Conservation (phyloP, 2,888 invertebrate genomes). For the Lochmaea crataegi region DNA sequence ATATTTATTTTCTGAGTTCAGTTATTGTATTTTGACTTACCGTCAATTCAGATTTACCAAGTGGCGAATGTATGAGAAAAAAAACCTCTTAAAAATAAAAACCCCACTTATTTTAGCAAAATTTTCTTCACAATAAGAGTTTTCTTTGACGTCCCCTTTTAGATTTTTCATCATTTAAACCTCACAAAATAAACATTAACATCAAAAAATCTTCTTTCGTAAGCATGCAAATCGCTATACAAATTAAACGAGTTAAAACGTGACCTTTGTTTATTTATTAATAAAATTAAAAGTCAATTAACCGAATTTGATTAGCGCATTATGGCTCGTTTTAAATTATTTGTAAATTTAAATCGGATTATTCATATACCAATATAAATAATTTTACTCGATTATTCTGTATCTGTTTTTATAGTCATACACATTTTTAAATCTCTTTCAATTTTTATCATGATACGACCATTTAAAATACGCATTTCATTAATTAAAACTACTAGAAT, state of each 20-base stretch:
- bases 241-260: conserved; percentile 26
- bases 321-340: conserved; percentile 34
- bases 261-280: conserved; percentile 31
- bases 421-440: conserved; percentile 3
- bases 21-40: too few relatives aligned
- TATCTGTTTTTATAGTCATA: conserved; percentile 10
- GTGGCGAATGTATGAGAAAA: too few relatives aligned
- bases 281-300: conserved; percentile 41
- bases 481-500: too few relatives aligned
- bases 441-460: neutral
- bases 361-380: conserved; percentile 26
- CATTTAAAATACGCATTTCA: too few relatives aligned
- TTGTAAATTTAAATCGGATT: conserved; percentile 38
- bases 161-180: too few relatives aligned
- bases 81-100: too few relatives aligned
- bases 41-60: too few relatives aligned
- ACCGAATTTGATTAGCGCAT: conserved; percentile 37
- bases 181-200: too few relatives aligned
- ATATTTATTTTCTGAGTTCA: too few relatives aligned
- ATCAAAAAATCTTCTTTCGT: neutral
- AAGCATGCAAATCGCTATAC: neutral
- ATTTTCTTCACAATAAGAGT: too few relatives aligned
- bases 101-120: too few relatives aligned
- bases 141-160: too few relatives aligned
- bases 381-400: conserved; percentile 25